These are phyloP conservation scores for Salvator merianae DNA, from an alignment of 2,113 vertebrate genomes.

Conservation along the genomic window DNA sequence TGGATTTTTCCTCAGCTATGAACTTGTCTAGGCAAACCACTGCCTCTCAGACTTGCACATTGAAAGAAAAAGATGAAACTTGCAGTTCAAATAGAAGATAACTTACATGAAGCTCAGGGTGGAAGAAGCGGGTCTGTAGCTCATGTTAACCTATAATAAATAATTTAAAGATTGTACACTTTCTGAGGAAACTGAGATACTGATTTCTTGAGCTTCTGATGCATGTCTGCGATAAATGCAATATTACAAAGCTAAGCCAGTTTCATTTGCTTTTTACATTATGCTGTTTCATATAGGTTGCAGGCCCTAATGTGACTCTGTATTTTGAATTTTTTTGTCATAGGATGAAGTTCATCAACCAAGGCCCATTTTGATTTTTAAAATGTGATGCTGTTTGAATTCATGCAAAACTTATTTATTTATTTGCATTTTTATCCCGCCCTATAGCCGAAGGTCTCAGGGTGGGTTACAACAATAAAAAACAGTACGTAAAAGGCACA, in stretches of 20 bases:
- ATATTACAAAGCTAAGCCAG: background rate
- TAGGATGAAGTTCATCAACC: background rate
- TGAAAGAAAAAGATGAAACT: background rate
- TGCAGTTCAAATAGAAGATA: background rate
- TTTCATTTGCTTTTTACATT: background rate
- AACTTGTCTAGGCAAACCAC: background rate
- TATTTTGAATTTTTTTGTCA: background rate
- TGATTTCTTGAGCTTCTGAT: background rate
- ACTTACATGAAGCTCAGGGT: background rate
- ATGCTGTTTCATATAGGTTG: background rate
- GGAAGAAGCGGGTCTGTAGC: background rate
- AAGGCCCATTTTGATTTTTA: slow-evolving; percentile 11
- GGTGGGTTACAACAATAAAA: no score
- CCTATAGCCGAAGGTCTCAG: no score
- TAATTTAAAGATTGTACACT: background rate
- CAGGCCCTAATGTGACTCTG: background rate
- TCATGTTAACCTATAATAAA: background rate
- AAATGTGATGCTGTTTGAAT: background rate
- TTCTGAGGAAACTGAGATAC: background rate
- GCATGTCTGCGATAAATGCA: background rate
- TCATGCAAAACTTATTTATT: no score
- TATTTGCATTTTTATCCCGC: no score
- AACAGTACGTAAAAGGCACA: no score
- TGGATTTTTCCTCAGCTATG: background rate
- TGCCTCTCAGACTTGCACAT: background rate